Conservation (phyloP, 2,113 vertebrate species). For the Puntigrus tetrazona region DNA sequence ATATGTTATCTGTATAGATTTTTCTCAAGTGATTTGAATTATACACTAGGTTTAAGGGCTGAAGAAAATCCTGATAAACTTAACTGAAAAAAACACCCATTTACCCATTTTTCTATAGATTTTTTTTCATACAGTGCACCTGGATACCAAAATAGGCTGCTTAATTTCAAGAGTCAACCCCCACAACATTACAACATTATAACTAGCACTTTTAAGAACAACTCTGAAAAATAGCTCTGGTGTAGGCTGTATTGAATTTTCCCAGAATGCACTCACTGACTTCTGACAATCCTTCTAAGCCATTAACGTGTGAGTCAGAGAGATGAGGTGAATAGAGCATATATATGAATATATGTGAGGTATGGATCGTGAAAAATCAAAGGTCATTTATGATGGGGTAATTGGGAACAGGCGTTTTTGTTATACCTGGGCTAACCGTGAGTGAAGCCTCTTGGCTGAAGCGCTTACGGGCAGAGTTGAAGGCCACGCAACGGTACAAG, state of each 20-base stretch:
- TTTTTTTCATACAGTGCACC: neutral
- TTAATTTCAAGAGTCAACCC: neutral
- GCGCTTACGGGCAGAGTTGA: conserved; percentile 78
- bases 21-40: neutral
- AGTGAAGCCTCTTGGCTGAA: conserved; percentile 85
- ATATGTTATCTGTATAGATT: neutral
- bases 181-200: too few relatives aligned
- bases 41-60: neutral
- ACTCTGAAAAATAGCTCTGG: neutral
- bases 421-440: conserved; percentile 81
- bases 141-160: neutral
- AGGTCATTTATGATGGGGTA: neutral
- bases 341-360: neutral
- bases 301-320: neutral
- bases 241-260: conserved; percentile 3
- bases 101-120: neutral
- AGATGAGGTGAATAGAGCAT: neutral
- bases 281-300: neutral
- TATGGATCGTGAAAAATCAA: neutral
- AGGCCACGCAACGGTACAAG: conserved; percentile 85
- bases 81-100: neutral
- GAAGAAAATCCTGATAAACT: neutral
- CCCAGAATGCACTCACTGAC: neutral
- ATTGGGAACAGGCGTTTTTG: conserved; percentile 13
- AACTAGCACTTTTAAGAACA: neutral